These are phyloP conservation scores for Dryoscopus gambensis DNA, from an alignment of 2,113 vertebrate genomes.

Conservation along the genomic window DNA sequence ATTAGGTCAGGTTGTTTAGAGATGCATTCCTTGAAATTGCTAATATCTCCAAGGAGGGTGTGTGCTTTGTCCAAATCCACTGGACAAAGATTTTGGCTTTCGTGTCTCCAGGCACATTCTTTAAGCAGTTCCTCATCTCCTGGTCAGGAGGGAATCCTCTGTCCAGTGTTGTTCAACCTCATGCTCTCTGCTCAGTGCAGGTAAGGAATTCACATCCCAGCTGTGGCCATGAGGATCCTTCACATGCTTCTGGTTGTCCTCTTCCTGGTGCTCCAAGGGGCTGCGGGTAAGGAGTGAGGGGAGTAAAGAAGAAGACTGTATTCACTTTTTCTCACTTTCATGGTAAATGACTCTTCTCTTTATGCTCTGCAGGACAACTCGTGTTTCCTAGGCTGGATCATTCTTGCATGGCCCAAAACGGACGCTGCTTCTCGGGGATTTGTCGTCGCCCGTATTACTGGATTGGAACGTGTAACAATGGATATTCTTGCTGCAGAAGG, in stretches of 20 bases:
- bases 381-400: rapidly evolving
- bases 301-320: neutral
- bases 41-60: neutral
- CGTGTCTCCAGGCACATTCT: neutral
- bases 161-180: neutral
- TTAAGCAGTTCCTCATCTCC: neutral
- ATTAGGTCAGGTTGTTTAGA: neutral
- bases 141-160: neutral
- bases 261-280: neutral
- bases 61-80: neutral
- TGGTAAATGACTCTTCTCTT: neutral
- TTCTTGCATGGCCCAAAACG: rapidly evolving
- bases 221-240: conserved; percentile 19
- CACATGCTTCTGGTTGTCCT: neutral
- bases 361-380: neutral
- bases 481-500: neutral
- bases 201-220: neutral
- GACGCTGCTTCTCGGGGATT: neutral
- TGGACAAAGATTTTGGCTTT: neutral
- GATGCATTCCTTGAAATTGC: neutral
- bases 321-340: neutral
- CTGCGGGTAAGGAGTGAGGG: neutral
- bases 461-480: neutral
- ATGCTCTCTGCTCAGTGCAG: neutral
- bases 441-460: neutral